Percentiles rank a stretch among this genome's conserved stretches.
Conservation (phyloP, 1,140 invertebrate genomes). For the Plutomurus gul region DNA sequence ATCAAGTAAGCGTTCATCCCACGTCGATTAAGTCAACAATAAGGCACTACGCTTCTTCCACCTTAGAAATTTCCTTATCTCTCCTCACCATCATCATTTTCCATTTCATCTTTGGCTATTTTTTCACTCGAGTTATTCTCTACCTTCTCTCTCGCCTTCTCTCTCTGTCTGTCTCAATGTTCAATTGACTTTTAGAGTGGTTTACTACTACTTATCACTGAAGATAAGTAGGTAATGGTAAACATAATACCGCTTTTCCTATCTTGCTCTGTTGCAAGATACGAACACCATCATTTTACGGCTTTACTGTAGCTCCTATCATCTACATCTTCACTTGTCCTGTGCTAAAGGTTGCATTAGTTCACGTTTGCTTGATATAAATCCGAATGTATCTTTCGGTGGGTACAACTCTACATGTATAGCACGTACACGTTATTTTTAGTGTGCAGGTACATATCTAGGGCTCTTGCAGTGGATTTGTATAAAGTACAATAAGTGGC, state of each 20-base stretch:
- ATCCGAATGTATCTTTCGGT: too few relatives aligned
- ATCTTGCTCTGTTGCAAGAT: background rate
- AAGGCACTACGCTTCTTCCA: conserved; percentile 39
- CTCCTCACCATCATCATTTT: conserved; percentile 39
- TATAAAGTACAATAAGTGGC: background rate
- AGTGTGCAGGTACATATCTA: too few relatives aligned
- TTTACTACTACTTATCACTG: background rate
- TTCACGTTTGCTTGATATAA: too few relatives aligned
- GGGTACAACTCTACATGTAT: too few relatives aligned
- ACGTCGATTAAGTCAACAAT: conserved; percentile 46
- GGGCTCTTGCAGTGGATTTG: background rate
- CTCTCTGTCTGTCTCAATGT: background rate
- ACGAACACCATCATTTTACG: background rate
- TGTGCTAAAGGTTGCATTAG: too few relatives aligned
- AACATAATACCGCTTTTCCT: background rate
- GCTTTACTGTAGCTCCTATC: background rate
- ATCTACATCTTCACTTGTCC: background rate
- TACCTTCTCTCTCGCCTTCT: background rate
- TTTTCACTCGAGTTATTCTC: background rate
- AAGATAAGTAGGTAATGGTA: background rate
- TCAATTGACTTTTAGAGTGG: conserved; percentile 14
- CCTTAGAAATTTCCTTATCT: conserved; percentile 35
- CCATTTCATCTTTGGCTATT: background rate
- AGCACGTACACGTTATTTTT: too few relatives aligned
- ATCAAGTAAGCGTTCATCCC: conserved; percentile 9